Evolutionary conservation across 2,888 invertebrate species (phyloP).

Genomic region (Caenorhabditis sp.): DNA sequence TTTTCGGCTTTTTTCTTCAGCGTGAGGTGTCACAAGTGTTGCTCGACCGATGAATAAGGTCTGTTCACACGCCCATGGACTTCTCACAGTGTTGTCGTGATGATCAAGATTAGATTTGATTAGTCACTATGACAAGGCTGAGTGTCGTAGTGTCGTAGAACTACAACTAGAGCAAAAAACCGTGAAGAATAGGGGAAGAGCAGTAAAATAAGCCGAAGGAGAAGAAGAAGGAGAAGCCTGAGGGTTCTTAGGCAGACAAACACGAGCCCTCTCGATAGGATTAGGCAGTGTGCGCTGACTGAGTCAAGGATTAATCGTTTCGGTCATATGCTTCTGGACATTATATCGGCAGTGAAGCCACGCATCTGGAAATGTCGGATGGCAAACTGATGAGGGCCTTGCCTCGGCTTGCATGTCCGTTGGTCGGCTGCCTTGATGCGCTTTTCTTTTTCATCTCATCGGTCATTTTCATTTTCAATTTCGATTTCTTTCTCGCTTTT

Average conservation of each 20-base stretch:
- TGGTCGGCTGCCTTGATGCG: background rate
- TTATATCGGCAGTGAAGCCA: constrained; percentile 45
- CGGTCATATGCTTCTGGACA: constrained; percentile 54
- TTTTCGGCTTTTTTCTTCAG: constrained; percentile 6
- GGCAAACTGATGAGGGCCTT: constrained; percentile 36
- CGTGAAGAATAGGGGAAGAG: no score
- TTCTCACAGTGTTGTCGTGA: constrained; percentile 3
- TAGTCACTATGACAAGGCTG: constrained; percentile 4
- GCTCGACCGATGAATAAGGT: background rate
- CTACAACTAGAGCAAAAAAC: no score
- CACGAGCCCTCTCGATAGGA: constrained; percentile 24
- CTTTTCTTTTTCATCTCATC: constrained; percentile 5
- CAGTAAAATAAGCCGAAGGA: background rate
- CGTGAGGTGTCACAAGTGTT: background rate
- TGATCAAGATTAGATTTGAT: background rate
- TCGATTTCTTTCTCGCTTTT: no score
- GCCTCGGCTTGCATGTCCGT: no score
- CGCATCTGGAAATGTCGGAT: constrained; percentile 44
- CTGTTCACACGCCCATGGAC: constrained; percentile 12
- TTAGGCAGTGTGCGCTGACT: constrained; percentile 30
- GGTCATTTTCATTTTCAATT: background rate
- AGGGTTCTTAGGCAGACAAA: constrained; percentile 18
- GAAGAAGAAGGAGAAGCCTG: constrained; percentile 4
- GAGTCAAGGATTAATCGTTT: constrained; percentile 56
- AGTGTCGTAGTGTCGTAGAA: no score